phyloP scores from a whole-genome alignment of 2,888 invertebrate genomes.

The Tetrapedia diversipes region DNA sequence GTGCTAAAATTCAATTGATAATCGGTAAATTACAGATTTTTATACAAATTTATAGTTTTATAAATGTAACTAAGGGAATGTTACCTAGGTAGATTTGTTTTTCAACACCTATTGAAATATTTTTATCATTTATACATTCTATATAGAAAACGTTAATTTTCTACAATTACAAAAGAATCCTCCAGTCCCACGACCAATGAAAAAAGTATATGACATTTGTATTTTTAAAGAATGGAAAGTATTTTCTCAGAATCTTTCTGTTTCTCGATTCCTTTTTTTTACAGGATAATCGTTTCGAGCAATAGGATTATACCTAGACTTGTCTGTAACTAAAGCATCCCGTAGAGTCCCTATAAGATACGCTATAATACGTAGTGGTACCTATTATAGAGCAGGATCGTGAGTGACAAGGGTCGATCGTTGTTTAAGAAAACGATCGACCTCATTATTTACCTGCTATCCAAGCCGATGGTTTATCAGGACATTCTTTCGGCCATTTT shows the following conservation, averaged over 20 bases:
- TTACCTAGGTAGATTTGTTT: too few species aligned
- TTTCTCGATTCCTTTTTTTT: not conserved
- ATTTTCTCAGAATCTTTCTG: not conserved
- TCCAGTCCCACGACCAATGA: too few species aligned
- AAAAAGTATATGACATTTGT: not conserved
- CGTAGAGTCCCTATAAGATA: not conserved
- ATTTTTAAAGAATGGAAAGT: not conserved
- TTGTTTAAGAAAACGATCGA: constrained; percentile 48
- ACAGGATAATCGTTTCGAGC: not conserved
- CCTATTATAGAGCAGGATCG: constrained; percentile 35
- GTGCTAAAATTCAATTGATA: too few species aligned
- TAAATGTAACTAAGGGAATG: too few species aligned
- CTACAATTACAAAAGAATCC: too few species aligned
- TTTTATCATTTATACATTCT: too few species aligned
- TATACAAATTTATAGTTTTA: too few species aligned
- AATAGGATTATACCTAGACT: constrained; percentile 17
- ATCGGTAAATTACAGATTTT: too few species aligned
- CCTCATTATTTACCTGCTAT: constrained; percentile 44
- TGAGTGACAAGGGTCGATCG: constrained; percentile 56
- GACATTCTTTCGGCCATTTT: constrained; percentile 11
- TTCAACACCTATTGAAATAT: too few species aligned
- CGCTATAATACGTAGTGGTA: constrained; percentile 28
- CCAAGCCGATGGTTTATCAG: constrained; percentile 21
- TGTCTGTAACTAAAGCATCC: constrained; percentile 22
- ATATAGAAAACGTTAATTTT: too few species aligned